Evolutionary conservation across 2,888 invertebrate species (phyloP), one percentile per base, ranked within the genome.

Genomic region (Leistus spinibarbis): DNA sequence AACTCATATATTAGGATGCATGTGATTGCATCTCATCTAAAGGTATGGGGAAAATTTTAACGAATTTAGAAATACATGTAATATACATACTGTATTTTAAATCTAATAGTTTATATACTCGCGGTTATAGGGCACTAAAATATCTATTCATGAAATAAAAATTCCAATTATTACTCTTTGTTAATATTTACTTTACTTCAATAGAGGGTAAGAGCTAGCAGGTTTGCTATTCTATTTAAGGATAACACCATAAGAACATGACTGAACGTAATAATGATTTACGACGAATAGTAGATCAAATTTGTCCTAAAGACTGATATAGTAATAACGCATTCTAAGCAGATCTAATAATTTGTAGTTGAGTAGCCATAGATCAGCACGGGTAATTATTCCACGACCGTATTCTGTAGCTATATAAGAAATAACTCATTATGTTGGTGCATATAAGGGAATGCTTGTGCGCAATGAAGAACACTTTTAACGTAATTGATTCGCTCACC

Each of bases 381-480:
- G 60, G 20, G n/a, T 20, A 60, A 60, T 60, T 64, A 64, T 64
- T 64, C 64, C 24, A 23, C 24, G 24, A 64, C 24, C 64, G 16
- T 64, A n/a, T n/a, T n/a, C n/a, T n/a, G n/a, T n/a, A n/a, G n/a
- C n/a, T n/a, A 10, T 64, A 64, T 23, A 24, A 64, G 23, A 64
- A 64, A 23, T 64, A 64, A 20, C 64, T 64, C 27, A 24, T 64
- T 64, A 27, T 13, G 3, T n/a, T 27, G 9, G 16, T n/a, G 22
- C 64, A 60, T 60, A 60, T 22, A 60, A 17, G 60, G 60, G 19
- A 60, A 60, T 22, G 60, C 19, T 19, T 60, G 40, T 40, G 1
- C 17, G 13, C 17, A 20, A 22, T 60, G 60, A 60, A 60, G 60
- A 60, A 60, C 60, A 10, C 60, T 40, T 40, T 19, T 19, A 60